A percentile compares a stretch with the other conserved stretches of the same genome.
Evolutionary conservation across 2,113 vertebrate genomes (phyloP).

Genomic region (Anhinga rufa): DNA sequence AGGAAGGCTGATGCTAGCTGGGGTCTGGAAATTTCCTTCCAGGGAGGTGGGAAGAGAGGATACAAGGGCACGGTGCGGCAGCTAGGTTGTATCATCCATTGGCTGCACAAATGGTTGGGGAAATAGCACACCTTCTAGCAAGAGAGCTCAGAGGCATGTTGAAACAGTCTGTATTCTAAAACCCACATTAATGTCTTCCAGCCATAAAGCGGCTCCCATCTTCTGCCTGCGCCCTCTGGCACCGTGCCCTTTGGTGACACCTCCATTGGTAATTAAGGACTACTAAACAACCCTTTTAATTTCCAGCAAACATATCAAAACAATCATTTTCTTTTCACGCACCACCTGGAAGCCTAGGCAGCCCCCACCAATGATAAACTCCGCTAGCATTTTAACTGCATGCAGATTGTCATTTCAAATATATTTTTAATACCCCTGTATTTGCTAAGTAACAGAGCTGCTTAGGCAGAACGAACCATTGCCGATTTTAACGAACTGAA

Average conservation of each 20-base stretch:
- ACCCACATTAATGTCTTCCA: background rate
- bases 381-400: background rate
- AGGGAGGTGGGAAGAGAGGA: background rate
- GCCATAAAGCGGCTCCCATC: constrained; percentile 17
- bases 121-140: background rate
- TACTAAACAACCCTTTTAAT: constrained; percentile 69
- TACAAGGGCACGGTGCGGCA: background rate
- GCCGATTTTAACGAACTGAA: background rate
- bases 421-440: constrained; percentile 18
- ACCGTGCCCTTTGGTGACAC: constrained; percentile 60
- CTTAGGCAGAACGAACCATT: background rate
- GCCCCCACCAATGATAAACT: background rate
- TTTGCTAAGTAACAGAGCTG: background rate
- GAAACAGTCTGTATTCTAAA: constrained; percentile 23
- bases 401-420: constrained; percentile 25
- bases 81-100: background rate
- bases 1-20: background rate
- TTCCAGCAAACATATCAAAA: constrained; percentile 69
- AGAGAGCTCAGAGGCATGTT: background rate
- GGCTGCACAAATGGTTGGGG: background rate
- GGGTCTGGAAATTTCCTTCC: constrained; percentile 14
- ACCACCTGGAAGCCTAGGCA: constrained; percentile 57
- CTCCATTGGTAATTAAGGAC: constrained; percentile 64
- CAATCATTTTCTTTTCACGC: constrained; percentile 52
- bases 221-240: constrained; percentile 48